Base-by-base conservation (phyloP, 2,888 invertebrate genomes). In the Trypoxylon attenuatum region DNA sequence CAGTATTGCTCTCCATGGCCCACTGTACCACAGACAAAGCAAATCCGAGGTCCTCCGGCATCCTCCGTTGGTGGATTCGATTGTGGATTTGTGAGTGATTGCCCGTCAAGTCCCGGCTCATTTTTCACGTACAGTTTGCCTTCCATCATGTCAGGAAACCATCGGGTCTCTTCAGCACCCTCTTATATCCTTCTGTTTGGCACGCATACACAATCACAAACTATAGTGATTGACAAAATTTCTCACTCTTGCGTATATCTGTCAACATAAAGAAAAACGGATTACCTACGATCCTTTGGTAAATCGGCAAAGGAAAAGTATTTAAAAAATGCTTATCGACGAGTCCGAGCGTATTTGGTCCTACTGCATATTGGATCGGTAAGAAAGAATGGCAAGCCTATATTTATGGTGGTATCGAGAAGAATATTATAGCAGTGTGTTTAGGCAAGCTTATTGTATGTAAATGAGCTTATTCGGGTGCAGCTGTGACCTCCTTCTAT, bases 21-120 rank as follows among this genome's bases (percentile, higher is more conserved):
- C 71, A 91, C 88, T 46, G 90, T 93, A 67, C 94, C 95, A 87
- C 95, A 95, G 21, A 93, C 92, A 79, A 91, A 93, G 83, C 93
- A 93, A 61, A 90, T 81, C 59, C 84, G 76, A 45, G 73, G 70
- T 22, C 76, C 78, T 29, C 72, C 75, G 16, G 59, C 71, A 15
- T 80, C 82, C n/a, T 84, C 83, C 8, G 71, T 71, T 47, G 66
- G 50, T 55, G 71, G 72, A 69, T 77, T 81, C n/a, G 71, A 27
- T 62, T 76, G 81, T 15, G 81, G 73, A 62, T 78, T 83, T 19
- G 73, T 66, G 47, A 82, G 77, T 57, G 83, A 80, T 77, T 84
- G 84, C 67, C 81, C 82, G 62, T 87, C 89, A 78, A 90, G 90
- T 87, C 89, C 89, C 83, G 91, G 89, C 88, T 92, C 92, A 88